A percentile compares a stretch with the other conserved stretches of the same genome.
Conservation (phyloP, 2,113 vertebrate species). For the pig (Sus scrofa) region T2T-Sscrofa CM000812.6:272790501-272791000, state of each 20-base stretch:
- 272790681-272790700: neutral
- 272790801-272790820: constrained; percentile 54
- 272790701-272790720: neutral
- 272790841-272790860: constrained; percentile 94
- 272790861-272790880: constrained; percentile 93
- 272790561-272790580: neutral
- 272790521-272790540: neutral
- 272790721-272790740: neutral
- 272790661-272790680: neutral
- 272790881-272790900: constrained; percentile 95
- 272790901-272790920: constrained; percentile 92
- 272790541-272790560: neutral
- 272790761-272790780: neutral
- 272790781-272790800: neutral
- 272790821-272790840: constrained; percentile 97
- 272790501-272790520: rapidly evolving
- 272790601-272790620: neutral
- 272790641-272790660: neutral
- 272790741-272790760: neutral
- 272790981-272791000: constrained; percentile 74
- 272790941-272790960: constrained; percentile 67
- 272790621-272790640: neutral
- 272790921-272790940: constrained; percentile 94
- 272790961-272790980: constrained; percentile 70
- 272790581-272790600: neutral